Evolutionary conservation across 2,113 vertebrate species (phyloP).

Genomic region (Pteruthius melanotis): DNA sequence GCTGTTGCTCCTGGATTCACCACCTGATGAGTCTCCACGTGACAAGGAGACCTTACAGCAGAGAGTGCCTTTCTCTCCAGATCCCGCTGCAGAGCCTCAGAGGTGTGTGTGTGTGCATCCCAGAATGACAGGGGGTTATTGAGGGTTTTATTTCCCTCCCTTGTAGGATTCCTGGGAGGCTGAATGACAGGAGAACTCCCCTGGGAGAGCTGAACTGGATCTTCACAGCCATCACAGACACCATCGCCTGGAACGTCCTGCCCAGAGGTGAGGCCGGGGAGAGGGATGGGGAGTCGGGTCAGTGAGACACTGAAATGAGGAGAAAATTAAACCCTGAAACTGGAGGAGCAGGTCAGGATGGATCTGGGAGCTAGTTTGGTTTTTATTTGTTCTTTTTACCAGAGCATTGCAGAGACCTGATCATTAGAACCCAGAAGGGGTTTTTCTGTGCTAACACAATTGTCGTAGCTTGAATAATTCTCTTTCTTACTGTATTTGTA

Average conservation of each 20-base stretch:
- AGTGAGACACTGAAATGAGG: background rate
- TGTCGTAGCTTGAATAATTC: background rate
- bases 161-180: slow-evolving; percentile 90
- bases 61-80: background rate
- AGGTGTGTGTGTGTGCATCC: background rate
- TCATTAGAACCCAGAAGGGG: background rate
- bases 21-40: background rate
- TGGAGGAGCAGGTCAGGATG: background rate
- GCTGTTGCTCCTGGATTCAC: background rate
- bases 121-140: rapidly evolving
- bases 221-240: slow-evolving; percentile 98
- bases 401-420: background rate
- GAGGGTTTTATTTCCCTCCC: background rate
- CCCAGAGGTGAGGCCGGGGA: slow-evolving; percentile 82
- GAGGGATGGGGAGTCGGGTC: background rate
- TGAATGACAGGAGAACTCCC: slow-evolving; percentile 95
- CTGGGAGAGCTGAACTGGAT: slow-evolving; percentile 99
- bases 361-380: background rate
- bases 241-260: slow-evolving; percentile 97
- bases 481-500: background rate
- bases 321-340: background rate
- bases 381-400: background rate
- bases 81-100: background rate
- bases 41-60: background rate
- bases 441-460: background rate